Evolutionary conservation across 2,888 invertebrate species (phyloP), one percentile per base, ranked within the genome.

Genomic region (Drosophila testacea): DNA sequence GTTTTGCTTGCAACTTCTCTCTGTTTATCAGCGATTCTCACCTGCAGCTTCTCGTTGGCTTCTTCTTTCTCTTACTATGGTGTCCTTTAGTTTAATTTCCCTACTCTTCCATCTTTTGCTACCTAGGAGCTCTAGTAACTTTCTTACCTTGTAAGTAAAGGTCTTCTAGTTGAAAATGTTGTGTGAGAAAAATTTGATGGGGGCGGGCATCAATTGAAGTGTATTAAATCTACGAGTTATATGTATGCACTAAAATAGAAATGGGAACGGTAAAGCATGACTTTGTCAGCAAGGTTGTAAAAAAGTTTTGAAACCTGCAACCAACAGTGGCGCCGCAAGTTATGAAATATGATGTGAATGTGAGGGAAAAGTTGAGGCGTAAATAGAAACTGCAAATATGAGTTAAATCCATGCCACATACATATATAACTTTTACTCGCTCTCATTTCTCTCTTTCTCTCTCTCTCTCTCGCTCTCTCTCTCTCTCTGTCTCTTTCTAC

Each of bases 241-340:
- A 52, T 77, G 75, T 54, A 52, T 77, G 75, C 73, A 60, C 46
- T 62, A 42, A 62, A 63, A 34, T 54, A 13, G 5, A 54, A 61
- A 44, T 32, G 27, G 57, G 47, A 36, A 72, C 67, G 47, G 55
- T 77, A 57, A 74, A 67, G 42, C 10, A 52, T 13, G 64, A 76
- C 76, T 78, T 76, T 76, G 76, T 76, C 74, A 61, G 81, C 75
- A 63, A 75, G 76, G 72, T 75, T 86, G 84, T 67, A 67, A 51
- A 77, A 48, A 87, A 77, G 69, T 84, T 81, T 62, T 48, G 41
- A 13, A 38, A 54, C 38, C 55, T 61, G 71, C 30, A 47, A 39
- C 9, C 39, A 65, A 46, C 57, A 39, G 36, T 62, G 77, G 71
- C 71, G 66, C 57, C 74, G 42, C 41, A 65, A 69, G 64, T 79